phyloP scores from a whole-genome alignment of 2,888 invertebrate genomes.

The Chironomus tentans region DNA sequence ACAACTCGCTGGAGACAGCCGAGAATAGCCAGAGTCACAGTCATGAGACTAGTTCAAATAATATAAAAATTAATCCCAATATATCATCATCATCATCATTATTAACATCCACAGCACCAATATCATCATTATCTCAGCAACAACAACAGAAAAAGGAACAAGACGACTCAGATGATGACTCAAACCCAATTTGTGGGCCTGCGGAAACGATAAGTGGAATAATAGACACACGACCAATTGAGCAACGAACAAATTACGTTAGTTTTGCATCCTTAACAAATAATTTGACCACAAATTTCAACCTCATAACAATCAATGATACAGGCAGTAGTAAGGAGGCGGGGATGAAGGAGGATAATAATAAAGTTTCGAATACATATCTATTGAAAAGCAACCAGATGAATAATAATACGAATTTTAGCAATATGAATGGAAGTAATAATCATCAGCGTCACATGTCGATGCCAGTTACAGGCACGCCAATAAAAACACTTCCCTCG shows the following conservation, averaged over 20 bases:
- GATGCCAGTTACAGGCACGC: conserved; percentile 27
- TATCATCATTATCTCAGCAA: not conserved
- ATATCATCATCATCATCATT: not conserved
- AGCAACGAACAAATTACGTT: conserved; percentile 29
- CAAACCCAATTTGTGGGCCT: conserved; percentile 52
- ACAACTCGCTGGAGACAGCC: not conserved
- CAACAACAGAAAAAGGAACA: conserved; percentile 12
- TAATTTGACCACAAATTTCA: conserved; percentile 22
- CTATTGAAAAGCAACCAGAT: conserved; percentile 21
- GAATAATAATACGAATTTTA: conserved; percentile 15
- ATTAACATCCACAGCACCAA: not conserved
- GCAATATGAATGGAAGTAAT: conserved; percentile 6
- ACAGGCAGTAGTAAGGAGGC: not conserved
- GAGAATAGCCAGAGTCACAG: not conserved
- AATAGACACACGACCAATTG: conserved; percentile 51
- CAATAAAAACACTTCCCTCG: conserved; percentile 28
- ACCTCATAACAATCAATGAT: conserved; percentile 15
- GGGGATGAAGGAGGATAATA: not conserved
- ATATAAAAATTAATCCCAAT: not conserved
- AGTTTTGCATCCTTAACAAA: conserved; percentile 23
- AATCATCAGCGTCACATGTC: conserved; percentile 29
- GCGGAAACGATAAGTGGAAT: conserved; percentile 64
- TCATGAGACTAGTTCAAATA: no score
- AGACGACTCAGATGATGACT: conserved; percentile 31
- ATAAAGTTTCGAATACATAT: conserved; percentile 16